phyloP scores from a whole-genome alignment of 23 tunicate species.

The Halocynthia roretzi region DNA sequence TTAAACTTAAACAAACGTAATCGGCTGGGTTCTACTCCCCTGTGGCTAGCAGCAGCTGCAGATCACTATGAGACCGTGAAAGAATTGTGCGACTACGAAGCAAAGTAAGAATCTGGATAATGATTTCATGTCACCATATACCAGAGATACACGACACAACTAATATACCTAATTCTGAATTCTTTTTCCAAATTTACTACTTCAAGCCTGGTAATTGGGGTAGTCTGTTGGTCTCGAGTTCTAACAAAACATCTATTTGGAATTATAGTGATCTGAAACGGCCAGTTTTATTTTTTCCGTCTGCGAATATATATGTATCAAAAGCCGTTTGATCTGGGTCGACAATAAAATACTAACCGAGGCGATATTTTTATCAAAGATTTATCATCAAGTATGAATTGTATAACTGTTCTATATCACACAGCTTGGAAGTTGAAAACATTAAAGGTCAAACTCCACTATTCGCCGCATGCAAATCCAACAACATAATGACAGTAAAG shows the following conservation, averaged over 20 bases:
- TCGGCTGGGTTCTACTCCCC: slow-evolving; percentile 53
- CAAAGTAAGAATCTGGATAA: slow-evolving; percentile 41
- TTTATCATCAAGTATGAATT: no score
- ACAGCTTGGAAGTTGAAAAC: slow-evolving; percentile 60
- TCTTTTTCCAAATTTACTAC: no score
- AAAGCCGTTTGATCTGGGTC: no score
- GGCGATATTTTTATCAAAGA: no score
- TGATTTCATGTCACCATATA: background rate
- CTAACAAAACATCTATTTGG: no score
- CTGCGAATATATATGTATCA: background rate
- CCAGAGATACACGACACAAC: background rate
- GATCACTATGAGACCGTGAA: slow-evolving; percentile 67
- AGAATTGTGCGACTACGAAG: slow-evolving; percentile 42
- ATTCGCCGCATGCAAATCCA: slow-evolving; percentile 75
- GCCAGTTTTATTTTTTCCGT: background rate
- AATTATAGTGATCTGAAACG: no score
- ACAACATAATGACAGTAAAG: slow-evolving; percentile 42
- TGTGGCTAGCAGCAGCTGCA: slow-evolving; percentile 80
- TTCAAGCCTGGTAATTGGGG: no score
- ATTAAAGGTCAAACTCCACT: slow-evolving; percentile 90
- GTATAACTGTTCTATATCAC: no score
- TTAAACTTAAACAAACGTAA: slow-evolving; percentile 51
- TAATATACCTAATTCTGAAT: no score
- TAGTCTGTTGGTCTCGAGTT: no score
- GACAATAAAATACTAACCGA: no score